Evolutionary conservation across 2,797 vertebrate species (phyloP), one percentile per base, ranked within the genome.

Genomic region (Diceros bicornis): DNA sequence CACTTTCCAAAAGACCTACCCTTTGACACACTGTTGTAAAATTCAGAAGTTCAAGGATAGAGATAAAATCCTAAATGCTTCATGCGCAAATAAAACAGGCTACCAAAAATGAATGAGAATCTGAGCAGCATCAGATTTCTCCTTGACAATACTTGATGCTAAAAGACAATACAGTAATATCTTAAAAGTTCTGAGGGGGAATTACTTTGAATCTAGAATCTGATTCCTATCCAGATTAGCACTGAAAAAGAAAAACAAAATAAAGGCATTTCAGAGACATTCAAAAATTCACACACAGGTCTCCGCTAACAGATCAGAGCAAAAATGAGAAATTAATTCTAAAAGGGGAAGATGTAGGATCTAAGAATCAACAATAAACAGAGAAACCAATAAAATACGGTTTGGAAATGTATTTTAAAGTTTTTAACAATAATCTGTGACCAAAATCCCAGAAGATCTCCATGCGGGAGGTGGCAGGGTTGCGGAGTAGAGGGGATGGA

Each of bases 1-100:
- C 75, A 23, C 23, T 91, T 89, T 21, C 57, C 29, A 88, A 66
- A 92, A 88, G 32, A 79, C n/a, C 50, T 72, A 44, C 41, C 61
- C 20, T 78, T 86, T 89, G 78, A 89, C 68, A 82, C 47, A 52
- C 8, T 4, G 0, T 75, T 81, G 10, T 91, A 81, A 96, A 94
- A 89, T 74, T 88, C 59, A 84, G 61, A 97, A 79, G 61, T 47
- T 78, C n/a, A 79, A 75, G 5, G 44, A 69, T 71, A 32, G 59
- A 79, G 44, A 78, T 37, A 77, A 92, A 90, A 78, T 13, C 20
- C 20, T 86, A 81, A 95, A 23, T 52, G 57, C 16, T 85, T 85
- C 47, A 47, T 50, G 41, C 89, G 34, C 75, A 7, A 77, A 83
- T 23, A 50, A 61, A 66, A 61, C 47, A 89, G 37, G 0, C 29